Evolutionary conservation across 92 coral and sea anemone species (phyloP), one percentile per base, ranked within the genome.

Genomic region (Phenganax marumi): DNA sequence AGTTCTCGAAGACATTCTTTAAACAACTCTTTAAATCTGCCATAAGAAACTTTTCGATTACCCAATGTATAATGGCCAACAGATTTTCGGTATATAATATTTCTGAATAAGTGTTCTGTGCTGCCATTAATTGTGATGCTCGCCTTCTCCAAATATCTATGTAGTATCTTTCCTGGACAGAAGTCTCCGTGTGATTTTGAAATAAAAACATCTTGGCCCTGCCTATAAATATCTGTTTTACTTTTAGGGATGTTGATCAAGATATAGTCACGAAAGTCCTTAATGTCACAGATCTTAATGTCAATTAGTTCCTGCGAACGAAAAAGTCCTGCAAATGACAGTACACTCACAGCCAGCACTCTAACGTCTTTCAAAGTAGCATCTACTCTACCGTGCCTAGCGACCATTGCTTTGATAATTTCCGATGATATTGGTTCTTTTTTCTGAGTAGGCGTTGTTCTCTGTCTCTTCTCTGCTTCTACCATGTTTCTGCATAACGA

Each of bases 331-430:
- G 70, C 85, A 70, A 52, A 85, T 11, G 62, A 69, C 80, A 79
- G 47, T 2, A 72, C 80, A 25, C 81, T 19, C 86, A 83, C 73
- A 49, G 85, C 80, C 10, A 85, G 85, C 49, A 70, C n/a, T 65
- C 88, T 68, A 48, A 85, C 70, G 69, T 85, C 85, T 23, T 70
- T 79, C 6, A 85, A 48, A 9, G 68, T 79, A 78, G 88, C 80
- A 16, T 52, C 54, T 17, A 49, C 54, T 49, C 17, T 46, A 8
- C 65, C 88, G 49, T 53, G 26, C 53, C 39, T 7, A 39, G 46
- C 4, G 10, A 81, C 85, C 10, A 81, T 50, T 10, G 2, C 63
- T 48, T 51, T 68, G 24, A 81, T 18, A 7, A 82, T 24, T 13
- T 82, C 68, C 46, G 24, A 9, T 25, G 87, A 84, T 0, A 52